These are phyloP conservation scores for Heliothis peltigera DNA, from an alignment of 2,888 invertebrate species.

Conservation along the genomic window DNA sequence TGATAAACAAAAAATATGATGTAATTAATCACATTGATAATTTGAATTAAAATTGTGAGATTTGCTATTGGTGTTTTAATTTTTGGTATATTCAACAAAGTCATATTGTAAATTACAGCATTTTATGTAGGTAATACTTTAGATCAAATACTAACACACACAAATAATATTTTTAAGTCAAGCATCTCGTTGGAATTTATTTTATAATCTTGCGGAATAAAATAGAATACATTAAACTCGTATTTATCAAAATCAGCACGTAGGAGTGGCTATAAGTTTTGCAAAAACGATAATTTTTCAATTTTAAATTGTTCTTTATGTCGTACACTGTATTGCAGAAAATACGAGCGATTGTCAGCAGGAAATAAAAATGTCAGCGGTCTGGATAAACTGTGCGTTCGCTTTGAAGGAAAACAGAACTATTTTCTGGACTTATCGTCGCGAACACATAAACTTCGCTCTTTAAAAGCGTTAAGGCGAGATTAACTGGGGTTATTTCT, in stretches of 20 bases:
- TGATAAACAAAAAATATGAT: too few species aligned
- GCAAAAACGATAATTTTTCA: conserved; percentile 22
- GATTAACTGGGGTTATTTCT: conserved; percentile 65
- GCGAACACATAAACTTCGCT: conserved; percentile 59
- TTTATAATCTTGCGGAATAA: conserved; percentile 17
- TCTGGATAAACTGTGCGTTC: conserved; percentile 34
- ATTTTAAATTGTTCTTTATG: conserved; percentile 29
- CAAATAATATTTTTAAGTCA: conserved; percentile 27
- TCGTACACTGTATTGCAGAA: conserved; percentile 30
- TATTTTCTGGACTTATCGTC: conserved; percentile 46
- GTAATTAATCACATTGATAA: too few species aligned
- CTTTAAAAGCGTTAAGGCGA: conserved; percentile 54
- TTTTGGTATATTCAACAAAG: too few species aligned
- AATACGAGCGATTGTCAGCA: conserved; percentile 44
- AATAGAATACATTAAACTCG: conserved; percentile 13
- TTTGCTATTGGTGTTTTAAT: too few species aligned
- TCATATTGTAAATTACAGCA: too few species aligned
- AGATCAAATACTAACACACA: conserved; percentile 28
- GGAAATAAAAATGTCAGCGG: conserved; percentile 60
- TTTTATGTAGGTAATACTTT: too few species aligned
- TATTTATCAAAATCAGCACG: conserved; percentile 26
- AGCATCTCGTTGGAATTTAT: neutral
- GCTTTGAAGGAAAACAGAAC: conserved; percentile 62
- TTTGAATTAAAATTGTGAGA: too few species aligned
- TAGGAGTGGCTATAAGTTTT: conserved; percentile 25